Evolutionary conservation across 64 coral and sea anemone genomes (phyloP), one percentile per base, ranked within the genome.

Genomic region (Orbicella faveolata): DNA sequence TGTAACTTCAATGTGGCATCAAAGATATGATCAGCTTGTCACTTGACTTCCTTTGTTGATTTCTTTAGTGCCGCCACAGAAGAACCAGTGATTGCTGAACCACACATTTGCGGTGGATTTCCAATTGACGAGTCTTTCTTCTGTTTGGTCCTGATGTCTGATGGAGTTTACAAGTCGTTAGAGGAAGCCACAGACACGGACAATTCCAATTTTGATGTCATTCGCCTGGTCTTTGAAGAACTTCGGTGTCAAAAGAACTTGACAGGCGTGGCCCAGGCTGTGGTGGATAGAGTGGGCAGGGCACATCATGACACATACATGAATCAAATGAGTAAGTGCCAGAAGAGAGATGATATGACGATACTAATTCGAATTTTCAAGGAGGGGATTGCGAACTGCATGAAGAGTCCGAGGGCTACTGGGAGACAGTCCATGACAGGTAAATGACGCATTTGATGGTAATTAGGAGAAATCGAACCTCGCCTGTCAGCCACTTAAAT

Each of bases 341-440:
- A 99, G 59, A 93, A 90, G 35, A 99, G 97, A 96, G 97, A 99
- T 66, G 97, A 99, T 25, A 99, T 99, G 97, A 99, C 97, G 0
- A 34, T 96, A 63, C 76, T 99, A 9, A 81, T 99, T 59, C 77
- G 97, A 19, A 78, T 96, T 68, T 99, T 99, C 64, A 92, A 86
- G 64, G 97, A 95, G 66, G 89, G 92, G 61, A 76, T 99, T 64
- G 89, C 92, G 23, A 84, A 69, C 23, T 83, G 52, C 44, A 36
- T 97, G 88, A 97, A 88, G 39, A 97, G 95, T 80, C 95, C 95
- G 36, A 93, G 92, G 73, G 78, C 88, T 74, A 35, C 73, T 36
- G 88, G 73, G 1, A 94, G 89, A 48, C 95, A 87, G 33, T 52
- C 88, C 41, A 52, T 78, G 66, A 35, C 92, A 91, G 92, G 95